phyloP scores from a whole-genome alignment of 2,113 vertebrate species.

The Caretta caretta region DNA sequence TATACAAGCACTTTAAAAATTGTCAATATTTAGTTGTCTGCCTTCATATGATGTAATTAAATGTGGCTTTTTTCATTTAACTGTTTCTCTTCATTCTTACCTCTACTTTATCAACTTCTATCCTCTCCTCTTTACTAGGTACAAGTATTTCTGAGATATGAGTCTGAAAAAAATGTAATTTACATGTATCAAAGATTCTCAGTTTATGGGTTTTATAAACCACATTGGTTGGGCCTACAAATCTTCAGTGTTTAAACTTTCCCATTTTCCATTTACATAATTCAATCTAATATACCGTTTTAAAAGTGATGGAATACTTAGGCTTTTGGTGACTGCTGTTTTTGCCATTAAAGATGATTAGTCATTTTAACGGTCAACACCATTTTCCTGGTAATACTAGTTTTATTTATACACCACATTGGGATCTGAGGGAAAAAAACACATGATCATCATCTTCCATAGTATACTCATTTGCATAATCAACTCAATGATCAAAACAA shows the following conservation, averaged over 20 bases:
- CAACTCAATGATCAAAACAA: conserved; percentile 11
- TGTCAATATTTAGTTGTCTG: background rate
- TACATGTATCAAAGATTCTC: background rate
- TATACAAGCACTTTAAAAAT: background rate
- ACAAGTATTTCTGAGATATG: background rate
- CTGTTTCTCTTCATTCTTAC: background rate
- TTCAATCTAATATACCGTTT: background rate
- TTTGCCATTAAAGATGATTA: background rate
- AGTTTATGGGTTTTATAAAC: rapidly evolving
- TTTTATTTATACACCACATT: background rate
- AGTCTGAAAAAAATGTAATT: background rate
- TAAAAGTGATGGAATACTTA: background rate
- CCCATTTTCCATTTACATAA: background rate
- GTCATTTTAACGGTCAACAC: background rate
- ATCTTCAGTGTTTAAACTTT: background rate
- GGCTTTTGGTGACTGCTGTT: background rate
- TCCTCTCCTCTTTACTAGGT: background rate
- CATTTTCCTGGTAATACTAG: background rate
- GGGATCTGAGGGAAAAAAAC: conserved; percentile 1
- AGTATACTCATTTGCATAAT: conserved; percentile 33
- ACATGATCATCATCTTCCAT: background rate
- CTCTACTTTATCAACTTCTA: background rate
- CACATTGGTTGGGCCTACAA: background rate
- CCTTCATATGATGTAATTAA: background rate
- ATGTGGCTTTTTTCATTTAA: background rate